Percentiles rank a stretch among this genome's conserved stretches.
phyloP scores from a whole-genome alignment of 1,140 invertebrate species.

The Aphidius gifuensis region DNA sequence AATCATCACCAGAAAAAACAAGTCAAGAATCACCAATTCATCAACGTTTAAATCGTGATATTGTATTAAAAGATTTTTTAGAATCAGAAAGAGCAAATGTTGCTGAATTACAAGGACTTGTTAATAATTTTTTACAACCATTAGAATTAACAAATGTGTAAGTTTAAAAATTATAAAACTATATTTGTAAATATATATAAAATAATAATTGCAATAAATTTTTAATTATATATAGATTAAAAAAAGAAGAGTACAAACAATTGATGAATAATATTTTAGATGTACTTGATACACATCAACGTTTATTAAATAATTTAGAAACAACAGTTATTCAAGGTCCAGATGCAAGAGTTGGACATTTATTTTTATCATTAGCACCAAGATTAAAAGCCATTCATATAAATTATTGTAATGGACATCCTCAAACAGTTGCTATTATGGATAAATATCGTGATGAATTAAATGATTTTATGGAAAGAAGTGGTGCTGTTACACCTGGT shows the following conservation, averaged over 20 bases:
- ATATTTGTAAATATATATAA: not conserved
- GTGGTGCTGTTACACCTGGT: conserved; percentile 78
- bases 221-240: conserved; percentile 64
- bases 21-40: conserved; percentile 54
- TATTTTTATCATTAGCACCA: conserved; percentile 85
- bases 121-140: conserved; percentile 80
- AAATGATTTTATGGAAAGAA: conserved; percentile 82
- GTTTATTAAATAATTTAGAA: conserved; percentile 74
- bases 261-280: conserved; percentile 86
- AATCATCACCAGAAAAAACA: conserved; percentile 65
- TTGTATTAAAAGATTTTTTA: conserved; percentile 89
- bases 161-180: conserved; percentile 45
- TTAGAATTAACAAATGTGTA: conserved; percentile 83
- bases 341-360: conserved; percentile 85
- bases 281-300: conserved; percentile 78
- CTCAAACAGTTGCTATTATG: conserved; percentile 85
- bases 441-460: conserved; percentile 88
- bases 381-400: conserved; percentile 83
- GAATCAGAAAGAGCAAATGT: conserved; percentile 90
- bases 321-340: conserved; percentile 66
- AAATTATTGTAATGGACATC: conserved; percentile 88
- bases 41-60: conserved; percentile 67
- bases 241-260: conserved; percentile 79
- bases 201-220: conserved; percentile 7
- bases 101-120: conserved; percentile 78